Conservation (phyloP, 1,140 invertebrate species). For the Ceratosolen solmsi region DNA sequence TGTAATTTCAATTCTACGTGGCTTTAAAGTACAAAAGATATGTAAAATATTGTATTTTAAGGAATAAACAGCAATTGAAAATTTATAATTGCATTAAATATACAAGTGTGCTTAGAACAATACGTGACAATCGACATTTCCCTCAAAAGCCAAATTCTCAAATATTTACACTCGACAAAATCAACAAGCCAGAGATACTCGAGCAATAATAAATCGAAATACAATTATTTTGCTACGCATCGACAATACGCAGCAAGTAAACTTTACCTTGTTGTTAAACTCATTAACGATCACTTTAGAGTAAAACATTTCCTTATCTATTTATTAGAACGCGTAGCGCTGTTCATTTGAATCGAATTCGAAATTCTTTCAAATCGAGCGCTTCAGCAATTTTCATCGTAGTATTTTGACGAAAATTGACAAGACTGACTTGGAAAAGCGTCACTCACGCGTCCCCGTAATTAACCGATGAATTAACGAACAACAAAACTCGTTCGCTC, state of each 20-base stretch:
- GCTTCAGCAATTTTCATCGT: not conserved
- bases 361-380: no score
- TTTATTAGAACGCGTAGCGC: not conserved
- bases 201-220: not conserved
- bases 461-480: constrained; percentile 11
- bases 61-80: no score
- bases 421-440: not conserved
- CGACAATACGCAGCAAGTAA: not conserved
- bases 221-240: not conserved
- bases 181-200: not conserved
- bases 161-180: not conserved
- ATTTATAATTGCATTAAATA: no score
- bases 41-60: no score
- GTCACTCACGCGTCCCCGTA: not conserved
- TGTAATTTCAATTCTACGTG: no score
- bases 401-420: not conserved
- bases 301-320: not conserved
- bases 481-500: not conserved
- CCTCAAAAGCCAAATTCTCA: not conserved
- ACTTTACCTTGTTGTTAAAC: not conserved
- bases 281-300: not conserved
- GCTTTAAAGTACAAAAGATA: no score
- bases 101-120: not conserved
- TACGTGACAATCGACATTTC: not conserved
- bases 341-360: not conserved